Conservation (phyloP, 2,797 vertebrate genomes). For the Lates japonicus region DNA sequence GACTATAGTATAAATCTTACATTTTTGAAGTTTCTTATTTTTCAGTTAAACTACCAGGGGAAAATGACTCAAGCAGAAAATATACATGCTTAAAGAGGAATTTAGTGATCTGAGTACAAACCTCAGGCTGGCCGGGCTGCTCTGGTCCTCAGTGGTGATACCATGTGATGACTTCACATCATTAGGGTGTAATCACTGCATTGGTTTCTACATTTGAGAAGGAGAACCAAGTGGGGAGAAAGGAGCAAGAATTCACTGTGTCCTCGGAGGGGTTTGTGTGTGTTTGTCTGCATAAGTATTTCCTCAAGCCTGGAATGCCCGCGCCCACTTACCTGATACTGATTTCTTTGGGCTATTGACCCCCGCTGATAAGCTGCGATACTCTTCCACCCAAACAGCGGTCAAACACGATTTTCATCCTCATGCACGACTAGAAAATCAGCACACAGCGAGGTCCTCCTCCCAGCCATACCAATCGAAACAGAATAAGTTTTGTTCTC, state of each 20-base stretch:
- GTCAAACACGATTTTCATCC: conserved; percentile 73
- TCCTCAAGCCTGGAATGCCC: conserved; percentile 63
- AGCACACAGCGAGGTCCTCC: conserved; percentile 45
- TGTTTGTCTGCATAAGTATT: conserved; percentile 31
- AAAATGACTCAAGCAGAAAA: not conserved
- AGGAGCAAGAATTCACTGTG: not conserved
- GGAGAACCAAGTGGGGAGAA: not conserved
- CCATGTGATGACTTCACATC: conserved; percentile 4
- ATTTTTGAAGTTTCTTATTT: not conserved
- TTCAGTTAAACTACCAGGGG: not conserved
- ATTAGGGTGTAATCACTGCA: conserved; percentile 2
- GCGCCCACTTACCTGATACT: conserved; percentile 69
- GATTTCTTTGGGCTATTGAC: conserved; percentile 73
- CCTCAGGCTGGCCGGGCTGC: not conserved
- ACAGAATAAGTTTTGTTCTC: conserved; percentile 76
- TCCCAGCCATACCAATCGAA: conserved; percentile 58
- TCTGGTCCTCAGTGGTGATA: not conserved
- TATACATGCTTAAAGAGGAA: not conserved
- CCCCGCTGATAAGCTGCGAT: conserved; percentile 59
- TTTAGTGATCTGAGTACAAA: not conserved
- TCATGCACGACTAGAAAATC: conserved; percentile 52
- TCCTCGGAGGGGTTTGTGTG: conserved; percentile 12
- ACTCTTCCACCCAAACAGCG: conserved; percentile 61
- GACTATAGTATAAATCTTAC: no score
- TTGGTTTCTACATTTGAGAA: not conserved